A percentile compares a stretch with the other conserved stretches of the same genome.
Evolutionary conservation across 2,888 invertebrate species (phyloP).

Genomic region (Lasioglossum figueresi): DNA sequence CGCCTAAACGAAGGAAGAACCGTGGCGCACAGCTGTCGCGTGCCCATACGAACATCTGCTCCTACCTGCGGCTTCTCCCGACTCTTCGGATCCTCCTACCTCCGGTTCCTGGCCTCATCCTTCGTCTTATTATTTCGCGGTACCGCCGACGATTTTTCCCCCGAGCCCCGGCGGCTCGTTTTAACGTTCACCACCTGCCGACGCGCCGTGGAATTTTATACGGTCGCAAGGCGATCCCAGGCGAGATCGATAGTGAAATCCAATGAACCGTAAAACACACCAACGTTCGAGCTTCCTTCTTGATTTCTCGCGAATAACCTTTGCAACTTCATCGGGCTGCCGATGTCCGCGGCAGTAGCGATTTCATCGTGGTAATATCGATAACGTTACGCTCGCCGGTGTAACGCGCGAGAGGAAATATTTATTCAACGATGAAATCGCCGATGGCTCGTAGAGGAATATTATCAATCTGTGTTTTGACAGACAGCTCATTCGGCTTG

Average conservation of each 20-base stretch:
- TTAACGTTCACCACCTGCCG: slow-evolving; percentile 56
- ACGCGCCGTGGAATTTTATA: slow-evolving; percentile 45
- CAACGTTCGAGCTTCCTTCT: slow-evolving; percentile 9
- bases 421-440: background rate
- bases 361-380: background rate
- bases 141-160: slow-evolving; percentile 38
- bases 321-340: background rate
- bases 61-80: slow-evolving; percentile 57
- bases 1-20: slow-evolving; percentile 46
- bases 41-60: slow-evolving; percentile 66
- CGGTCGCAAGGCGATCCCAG: slow-evolving; percentile 50
- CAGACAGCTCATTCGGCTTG: background rate
- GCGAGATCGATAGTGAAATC: slow-evolving; percentile 45
- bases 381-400: slow-evolving; percentile 3
- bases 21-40: slow-evolving; percentile 71
- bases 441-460: background rate
- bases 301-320: slow-evolving; percentile 12
- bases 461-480: background rate
- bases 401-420: background rate
- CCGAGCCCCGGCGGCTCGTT: background rate
- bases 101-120: slow-evolving; percentile 29
- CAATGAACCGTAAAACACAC: slow-evolving; percentile 27
- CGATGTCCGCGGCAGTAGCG: background rate
- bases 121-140: slow-evolving; percentile 64
- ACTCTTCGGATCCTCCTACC: background rate